phyloP scores from a whole-genome alignment of 2,113 vertebrate species.

The Ranitomeya variabilis region DNA sequence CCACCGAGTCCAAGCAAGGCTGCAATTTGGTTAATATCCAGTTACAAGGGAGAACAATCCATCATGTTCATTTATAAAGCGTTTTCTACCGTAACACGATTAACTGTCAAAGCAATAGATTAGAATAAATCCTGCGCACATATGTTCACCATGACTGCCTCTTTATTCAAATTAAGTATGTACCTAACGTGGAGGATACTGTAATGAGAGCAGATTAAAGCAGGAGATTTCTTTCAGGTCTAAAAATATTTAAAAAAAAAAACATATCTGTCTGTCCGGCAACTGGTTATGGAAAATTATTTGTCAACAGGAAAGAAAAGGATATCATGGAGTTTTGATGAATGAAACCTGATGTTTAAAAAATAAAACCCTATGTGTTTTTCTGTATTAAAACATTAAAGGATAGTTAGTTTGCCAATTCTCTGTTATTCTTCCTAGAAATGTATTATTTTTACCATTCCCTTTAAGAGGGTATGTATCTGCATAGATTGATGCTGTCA shows the following conservation, averaged over 20 bases:
- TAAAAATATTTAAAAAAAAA: background rate
- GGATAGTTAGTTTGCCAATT: background rate
- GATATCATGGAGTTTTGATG: background rate
- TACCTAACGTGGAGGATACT: background rate
- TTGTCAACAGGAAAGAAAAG: background rate
- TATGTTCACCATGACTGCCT: constrained; percentile 38
- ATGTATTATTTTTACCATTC: too few relatives aligned
- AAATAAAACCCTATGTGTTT: too few relatives aligned
- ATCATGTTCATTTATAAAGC: constrained; percentile 39
- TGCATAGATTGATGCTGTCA: too few relatives aligned
- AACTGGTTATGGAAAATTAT: background rate
- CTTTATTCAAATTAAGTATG: constrained; percentile 40
- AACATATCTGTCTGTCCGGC: background rate
- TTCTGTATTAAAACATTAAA: background rate
- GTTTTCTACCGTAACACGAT: constrained; percentile 47
- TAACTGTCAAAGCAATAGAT: constrained; percentile 51
- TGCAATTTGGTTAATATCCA: constrained; percentile 14
- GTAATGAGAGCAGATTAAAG: constrained; percentile 29
- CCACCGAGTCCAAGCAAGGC: background rate
- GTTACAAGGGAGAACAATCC: constrained; percentile 24
- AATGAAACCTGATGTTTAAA: background rate
- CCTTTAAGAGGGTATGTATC: too few relatives aligned
- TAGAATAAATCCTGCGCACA: constrained; percentile 54
- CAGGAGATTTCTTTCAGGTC: background rate
- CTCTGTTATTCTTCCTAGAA: too few relatives aligned